These are phyloP conservation scores for Drosophila parabipectinata DNA, from an alignment of 1,140 invertebrate species.

Conservation along the genomic window DNA sequence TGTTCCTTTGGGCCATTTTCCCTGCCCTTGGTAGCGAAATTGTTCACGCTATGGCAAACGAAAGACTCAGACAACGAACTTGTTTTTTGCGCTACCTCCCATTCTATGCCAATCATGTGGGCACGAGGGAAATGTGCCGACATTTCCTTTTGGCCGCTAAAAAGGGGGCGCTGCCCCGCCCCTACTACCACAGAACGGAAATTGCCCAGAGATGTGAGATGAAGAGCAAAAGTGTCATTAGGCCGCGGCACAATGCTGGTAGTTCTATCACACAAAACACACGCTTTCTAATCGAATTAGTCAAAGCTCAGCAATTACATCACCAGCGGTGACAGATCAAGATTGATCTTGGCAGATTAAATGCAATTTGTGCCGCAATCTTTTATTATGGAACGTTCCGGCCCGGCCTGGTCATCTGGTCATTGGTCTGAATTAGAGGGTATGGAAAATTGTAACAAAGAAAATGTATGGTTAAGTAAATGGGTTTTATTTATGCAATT, in stretches of 20 bases:
- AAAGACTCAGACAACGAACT: slow-evolving; percentile 76
- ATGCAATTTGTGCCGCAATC: slow-evolving; percentile 19
- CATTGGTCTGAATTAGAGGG: slow-evolving; percentile 7
- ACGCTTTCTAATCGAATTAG: slow-evolving; percentile 36
- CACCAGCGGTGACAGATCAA: slow-evolving; percentile 37
- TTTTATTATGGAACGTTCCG: slow-evolving; percentile 24
- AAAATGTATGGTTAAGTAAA: slow-evolving; percentile 2
- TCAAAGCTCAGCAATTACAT: slow-evolving; percentile 37
- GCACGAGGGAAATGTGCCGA: slow-evolving; percentile 48
- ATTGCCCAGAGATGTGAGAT: slow-evolving; percentile 44
- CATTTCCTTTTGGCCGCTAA: slow-evolving; percentile 63
- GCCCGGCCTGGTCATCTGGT: neutral
- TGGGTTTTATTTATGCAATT: neutral
- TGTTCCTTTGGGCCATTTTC: slow-evolving; percentile 44
- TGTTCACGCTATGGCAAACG: slow-evolving; percentile 50
- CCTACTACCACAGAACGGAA: slow-evolving; percentile 59
- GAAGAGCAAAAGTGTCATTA: slow-evolving; percentile 79
- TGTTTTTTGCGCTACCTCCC: slow-evolving; percentile 7
- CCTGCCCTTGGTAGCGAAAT: slow-evolving; percentile 75
- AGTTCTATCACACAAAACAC: slow-evolving; percentile 20
- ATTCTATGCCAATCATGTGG: slow-evolving; percentile 64
- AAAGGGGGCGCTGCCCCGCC: slow-evolving; percentile 33
- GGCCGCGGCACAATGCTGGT: slow-evolving; percentile 37
- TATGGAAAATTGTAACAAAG: neutral
- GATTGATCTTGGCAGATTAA: slow-evolving; percentile 27